Evolutionary conservation across 1,140 invertebrate species (phyloP).

Genomic region (Batillaria attramentaria): DNA sequence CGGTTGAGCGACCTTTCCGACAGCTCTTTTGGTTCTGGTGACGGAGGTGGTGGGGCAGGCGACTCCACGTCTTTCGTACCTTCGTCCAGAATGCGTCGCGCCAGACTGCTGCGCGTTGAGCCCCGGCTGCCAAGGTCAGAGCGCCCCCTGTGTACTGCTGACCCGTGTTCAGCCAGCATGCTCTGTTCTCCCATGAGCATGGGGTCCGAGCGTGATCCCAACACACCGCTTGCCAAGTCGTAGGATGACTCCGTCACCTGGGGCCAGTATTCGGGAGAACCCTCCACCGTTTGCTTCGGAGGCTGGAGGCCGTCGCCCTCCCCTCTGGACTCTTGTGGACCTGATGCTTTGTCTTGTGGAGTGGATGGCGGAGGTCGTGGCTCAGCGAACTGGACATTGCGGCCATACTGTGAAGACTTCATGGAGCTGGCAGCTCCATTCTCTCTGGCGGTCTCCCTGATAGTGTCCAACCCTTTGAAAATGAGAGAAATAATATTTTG

Average conservation of each 20-base stretch:
- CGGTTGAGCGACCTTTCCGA: conserved; percentile 10
- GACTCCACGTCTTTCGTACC: conserved; percentile 33
- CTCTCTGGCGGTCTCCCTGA: conserved; percentile 18
- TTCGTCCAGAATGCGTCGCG: conserved; percentile 29
- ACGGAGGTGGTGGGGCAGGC: conserved; percentile 61
- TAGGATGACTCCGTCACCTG: conserved; percentile 57
- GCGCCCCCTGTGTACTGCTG: conserved; percentile 24
- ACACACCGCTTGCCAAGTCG: conserved; percentile 38
- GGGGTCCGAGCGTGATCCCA: conserved; percentile 29
- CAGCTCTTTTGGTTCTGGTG: conserved; percentile 49
- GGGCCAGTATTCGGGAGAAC: conserved; percentile 59
- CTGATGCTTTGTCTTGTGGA: too few species aligned
- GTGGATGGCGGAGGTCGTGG: background rate
- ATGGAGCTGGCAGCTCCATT: background rate
- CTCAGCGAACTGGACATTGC: background rate
- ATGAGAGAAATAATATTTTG: too few species aligned
- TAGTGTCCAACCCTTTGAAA: conserved; percentile 6
- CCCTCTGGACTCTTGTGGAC: too few species aligned
- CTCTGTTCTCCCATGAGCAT: conserved; percentile 19
- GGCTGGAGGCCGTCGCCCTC: background rate
- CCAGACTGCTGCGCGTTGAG: conserved; percentile 34
- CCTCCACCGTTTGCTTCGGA: too few species aligned
- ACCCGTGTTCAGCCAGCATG: conserved; percentile 21
- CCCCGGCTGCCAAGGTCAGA: conserved; percentile 40
- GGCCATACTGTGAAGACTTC: background rate